Base-by-base conservation (phyloP, 2,888 invertebrate genomes). In the Acanthacorydalis orientalis region DNA sequence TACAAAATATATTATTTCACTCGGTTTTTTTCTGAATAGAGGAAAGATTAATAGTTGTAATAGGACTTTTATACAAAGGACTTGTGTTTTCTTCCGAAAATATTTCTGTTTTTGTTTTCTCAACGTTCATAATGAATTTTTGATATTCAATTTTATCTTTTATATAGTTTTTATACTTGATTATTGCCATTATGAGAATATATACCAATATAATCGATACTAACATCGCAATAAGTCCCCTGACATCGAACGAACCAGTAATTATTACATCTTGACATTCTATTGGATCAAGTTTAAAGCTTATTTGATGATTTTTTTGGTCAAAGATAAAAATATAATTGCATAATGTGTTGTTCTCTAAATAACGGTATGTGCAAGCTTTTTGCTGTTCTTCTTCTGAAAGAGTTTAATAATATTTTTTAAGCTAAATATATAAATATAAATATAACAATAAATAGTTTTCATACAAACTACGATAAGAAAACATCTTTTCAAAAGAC, bases 61-160 rank as follows among this genome's bases (percentile, higher is more conserved):
- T 68, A 0, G 63, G 65, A 7, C 69, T 69, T 54, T 69, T 70
- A 55, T 69, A 57, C 51, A 70, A 66, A 49, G 61, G 64, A 2
- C 58, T 64, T 54, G 52, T 68, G 65, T 65, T 49, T 62, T 57
- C 48, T 58, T 15, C 31, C 38, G 12, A 35, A 1, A 42, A 43
- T 32, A 23, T 31, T 43, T 31, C 15, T 51, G 44, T 43, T 48
- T 47, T 31, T 51, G 34, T 40, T 33, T 4, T 23, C 6, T 23
- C 23, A 23, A 23, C 23, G 6, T 23, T 23, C 3, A 2, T 2
- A 23, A 46, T 33, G 35, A 47, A 49, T 44, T 39, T 23, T 31
- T 43, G 44, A 35, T 43, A 49, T 49, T 43, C 47, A 14, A 38
- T 43, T 33, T 43, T 41, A 23, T 49, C 49, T 37, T 46, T 38